Base-by-base conservation (phyloP, 2,888 invertebrate species). In the Lagria hirta region DNA sequence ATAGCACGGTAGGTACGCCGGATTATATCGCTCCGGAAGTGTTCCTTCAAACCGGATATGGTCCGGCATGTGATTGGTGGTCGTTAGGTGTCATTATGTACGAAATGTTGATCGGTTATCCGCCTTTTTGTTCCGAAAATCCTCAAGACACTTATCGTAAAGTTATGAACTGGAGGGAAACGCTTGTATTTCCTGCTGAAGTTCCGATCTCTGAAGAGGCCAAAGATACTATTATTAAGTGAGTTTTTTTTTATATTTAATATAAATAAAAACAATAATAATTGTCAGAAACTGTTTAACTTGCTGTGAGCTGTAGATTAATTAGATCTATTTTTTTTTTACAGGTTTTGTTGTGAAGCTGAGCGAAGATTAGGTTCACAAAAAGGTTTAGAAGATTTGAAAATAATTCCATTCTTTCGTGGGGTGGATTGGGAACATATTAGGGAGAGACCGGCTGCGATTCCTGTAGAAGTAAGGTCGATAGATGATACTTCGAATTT, bases 21-120 rank as follows among this genome's bases (percentile, higher is more conserved):
- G 99, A 99, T 76, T 99, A 99, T 70, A 99, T 99, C 64, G 99
- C 99, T 17, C 99, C 99, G 1, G 99, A 99, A 79, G 98, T 99
- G 60, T 99, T 92, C 75, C 78, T 92, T 58, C 97, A 97, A 75
- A 96, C 95, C 20, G 99, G 99, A 24, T 99, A 99, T 73, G 95
- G 94, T 2, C 88, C 94, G 32, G 89, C 95, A 43, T 99, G 98
- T 63, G 99, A 99, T 74, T 99, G 97, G 94, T 99, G 99, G 99
- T 97, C 96, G 49, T 79, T 99, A 43, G 99, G 99, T 14, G 99
- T 99, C 43, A 99, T 99, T 62, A 99, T 99, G 99, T 99, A 98
- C 75, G 99, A 99, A 77, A 99, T 99, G 99, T 79, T 99, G 58
- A 99, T 99, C 74, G 98, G 99, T 12, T 99, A 98, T 73, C 99